Conservation (phyloP, 2,113 vertebrate genomes). For the Microcebus ravelobensis region DNA sequence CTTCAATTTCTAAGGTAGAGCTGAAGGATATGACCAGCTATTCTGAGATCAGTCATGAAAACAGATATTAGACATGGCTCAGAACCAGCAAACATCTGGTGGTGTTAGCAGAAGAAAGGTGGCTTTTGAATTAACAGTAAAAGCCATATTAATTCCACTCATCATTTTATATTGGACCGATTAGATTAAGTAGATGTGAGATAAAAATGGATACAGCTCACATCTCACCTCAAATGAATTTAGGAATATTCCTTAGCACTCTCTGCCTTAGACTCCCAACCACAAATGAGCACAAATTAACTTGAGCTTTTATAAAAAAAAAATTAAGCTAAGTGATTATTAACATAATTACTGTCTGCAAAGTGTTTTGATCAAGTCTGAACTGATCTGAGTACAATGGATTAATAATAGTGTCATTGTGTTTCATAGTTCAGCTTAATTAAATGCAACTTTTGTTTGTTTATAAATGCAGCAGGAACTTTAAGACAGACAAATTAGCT, state of each 20-base stretch:
- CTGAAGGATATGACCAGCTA: background rate
- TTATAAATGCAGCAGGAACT: background rate
- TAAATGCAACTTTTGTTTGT: constrained; percentile 36
- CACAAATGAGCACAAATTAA: background rate
- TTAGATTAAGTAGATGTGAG: background rate
- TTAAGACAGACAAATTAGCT: background rate
- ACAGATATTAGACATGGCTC: background rate
- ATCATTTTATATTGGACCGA: background rate
- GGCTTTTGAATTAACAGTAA: constrained; percentile 31
- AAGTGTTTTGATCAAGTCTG: constrained; percentile 33
- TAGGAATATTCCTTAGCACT: background rate
- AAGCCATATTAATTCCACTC: background rate
- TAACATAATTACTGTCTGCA: background rate
- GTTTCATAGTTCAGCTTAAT: background rate
- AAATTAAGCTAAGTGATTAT: background rate
- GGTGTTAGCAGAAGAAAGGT: background rate
- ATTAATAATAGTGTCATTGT: background rate
- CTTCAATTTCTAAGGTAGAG: background rate
- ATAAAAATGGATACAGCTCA: background rate
- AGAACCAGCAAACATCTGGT: background rate
- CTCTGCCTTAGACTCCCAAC: background rate
- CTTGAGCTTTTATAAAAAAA: background rate
- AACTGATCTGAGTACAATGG: background rate
- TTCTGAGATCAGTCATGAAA: background rate
- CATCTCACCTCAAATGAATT: background rate